Evolutionary conservation across 2,888 invertebrate species (phyloP), one percentile per base, ranked within the genome.

Genomic region (Synanthedon formicaeformis): DNA sequence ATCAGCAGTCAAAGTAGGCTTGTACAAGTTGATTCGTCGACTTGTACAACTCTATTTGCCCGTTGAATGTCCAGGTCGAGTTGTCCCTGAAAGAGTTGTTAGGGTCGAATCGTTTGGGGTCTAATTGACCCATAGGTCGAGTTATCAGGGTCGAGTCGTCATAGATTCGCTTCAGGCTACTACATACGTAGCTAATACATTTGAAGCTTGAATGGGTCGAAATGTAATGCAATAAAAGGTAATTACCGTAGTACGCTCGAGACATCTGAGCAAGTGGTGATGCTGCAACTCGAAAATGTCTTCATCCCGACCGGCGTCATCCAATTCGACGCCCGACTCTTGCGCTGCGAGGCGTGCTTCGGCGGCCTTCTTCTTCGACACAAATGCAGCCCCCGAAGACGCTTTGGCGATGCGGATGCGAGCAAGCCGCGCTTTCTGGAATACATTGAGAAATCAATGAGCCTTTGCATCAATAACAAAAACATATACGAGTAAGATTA

Each of bases 261-360:
- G 90, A 84, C 99, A 99, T 65, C 97, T 92, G 57, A 99, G 90
- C 56, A 99, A 90, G 85, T 99, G 99, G 82, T 99, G 99, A 85
- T 99, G 99, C 85, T 99, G 99, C 83, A 99, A 89, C 80, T 99
- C 98, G 88, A 99, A 99, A 73, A 99, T 97, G 81, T 99, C 98
- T 75, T 98, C 97, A 73, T 97, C 96, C 60, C 95, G 90, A 57
- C 91, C 92, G 62, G 92, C 93, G 60, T 98, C 98, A 68, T 97
- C 97, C 65, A 96, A 85, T 67, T 96, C 96, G 63, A 97, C 92
- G 50, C 98, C 97, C 50, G 96, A 96, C 84, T 96, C 96, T 85
- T 95, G 94, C 52, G 97, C 96, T 53, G 96, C 96, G 68, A 98
- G 90, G 50, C 98, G 90, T 1, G 97, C 98, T 75, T 99, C 99